phyloP scores from a whole-genome alignment of 2,797 vertebrate species.

The Gallinago stenura region DNA sequence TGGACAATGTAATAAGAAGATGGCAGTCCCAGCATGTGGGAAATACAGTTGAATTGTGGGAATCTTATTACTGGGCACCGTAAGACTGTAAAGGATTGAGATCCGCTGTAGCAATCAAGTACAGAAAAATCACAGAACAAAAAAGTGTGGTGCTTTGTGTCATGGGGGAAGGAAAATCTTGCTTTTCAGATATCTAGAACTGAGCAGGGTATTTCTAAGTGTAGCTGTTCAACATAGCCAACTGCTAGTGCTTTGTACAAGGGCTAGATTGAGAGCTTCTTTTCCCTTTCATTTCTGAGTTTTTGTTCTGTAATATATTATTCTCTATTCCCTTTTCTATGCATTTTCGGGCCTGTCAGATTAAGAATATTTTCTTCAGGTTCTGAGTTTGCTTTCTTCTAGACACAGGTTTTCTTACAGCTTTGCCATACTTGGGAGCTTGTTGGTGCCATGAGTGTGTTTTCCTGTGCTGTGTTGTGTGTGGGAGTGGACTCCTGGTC shows the following conservation, averaged over 20 bases:
- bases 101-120: neutral
- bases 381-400: neutral
- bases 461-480: neutral
- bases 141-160: neutral
- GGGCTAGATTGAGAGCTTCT: neutral
- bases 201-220: neutral
- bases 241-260: neutral
- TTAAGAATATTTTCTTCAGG: neutral
- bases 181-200: neutral
- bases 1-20: neutral
- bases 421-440: neutral
- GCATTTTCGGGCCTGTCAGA: neutral
- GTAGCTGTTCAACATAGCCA: neutral
- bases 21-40: neutral
- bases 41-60: neutral
- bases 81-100: neutral
- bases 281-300: neutral
- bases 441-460: neutral
- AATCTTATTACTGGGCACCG: neutral
- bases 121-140: neutral
- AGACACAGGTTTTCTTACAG: neutral
- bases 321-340: neutral
- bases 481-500: neutral
- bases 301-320: neutral
- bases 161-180: neutral